A percentile compares a stretch with the other conserved stretches of the same genome.
These are phyloP conservation scores for Polypterus bichir DNA, from an alignment of 2,113 vertebrate species.

Conservation along the genomic window DNA sequence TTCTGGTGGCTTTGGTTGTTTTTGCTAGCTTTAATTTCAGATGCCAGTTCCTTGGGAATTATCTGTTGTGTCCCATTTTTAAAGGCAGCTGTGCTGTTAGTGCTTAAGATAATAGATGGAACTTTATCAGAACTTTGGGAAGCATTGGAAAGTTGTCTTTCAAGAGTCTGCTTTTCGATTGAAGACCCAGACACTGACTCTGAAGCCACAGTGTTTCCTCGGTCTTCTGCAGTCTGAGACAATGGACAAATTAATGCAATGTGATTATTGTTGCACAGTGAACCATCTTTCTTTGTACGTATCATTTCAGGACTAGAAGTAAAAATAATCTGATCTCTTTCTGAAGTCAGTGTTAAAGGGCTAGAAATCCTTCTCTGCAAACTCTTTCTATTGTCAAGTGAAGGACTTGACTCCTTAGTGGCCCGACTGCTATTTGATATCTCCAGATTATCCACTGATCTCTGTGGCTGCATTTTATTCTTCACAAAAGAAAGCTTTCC, in stretches of 20 bases:
- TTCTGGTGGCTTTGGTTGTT: constrained; percentile 25
- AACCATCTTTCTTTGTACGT: constrained; percentile 2
- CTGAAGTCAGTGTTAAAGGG: constrained; percentile 25
- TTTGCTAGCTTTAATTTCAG: constrained; percentile 40
- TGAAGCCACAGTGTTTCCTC: constrained; percentile 14
- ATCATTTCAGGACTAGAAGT: constrained; percentile 8
- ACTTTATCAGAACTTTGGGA: constrained; percentile 33
- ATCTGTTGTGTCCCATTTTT: constrained; percentile 82
- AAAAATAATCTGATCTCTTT: constrained; percentile 36
- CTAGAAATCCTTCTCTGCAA: constrained; percentile 21
- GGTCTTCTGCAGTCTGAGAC: constrained; percentile 28
- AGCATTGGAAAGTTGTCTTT: constrained; percentile 27
- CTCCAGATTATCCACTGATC: constrained; percentile 29
- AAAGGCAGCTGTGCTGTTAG: constrained; percentile 63
- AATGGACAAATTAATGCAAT: constrained; percentile 30
- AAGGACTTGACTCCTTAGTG: constrained; percentile 22
- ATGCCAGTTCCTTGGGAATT: constrained; percentile 69
- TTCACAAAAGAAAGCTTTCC: constrained; percentile 36
- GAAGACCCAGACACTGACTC: constrained; percentile 27
- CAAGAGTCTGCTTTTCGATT: constrained; percentile 22
- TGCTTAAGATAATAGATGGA: constrained; percentile 59
- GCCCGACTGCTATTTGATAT: constrained; percentile 11
- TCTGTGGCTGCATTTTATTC: constrained; percentile 34
- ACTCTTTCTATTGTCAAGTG: constrained; percentile 14
- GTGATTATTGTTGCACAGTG: constrained; percentile 24